A percentile compares a stretch with the other conserved stretches of the same genome.
These are phyloP conservation scores for Tetrapedia diversipes DNA, from an alignment of 2,888 invertebrate species.

Conservation along the genomic window DNA sequence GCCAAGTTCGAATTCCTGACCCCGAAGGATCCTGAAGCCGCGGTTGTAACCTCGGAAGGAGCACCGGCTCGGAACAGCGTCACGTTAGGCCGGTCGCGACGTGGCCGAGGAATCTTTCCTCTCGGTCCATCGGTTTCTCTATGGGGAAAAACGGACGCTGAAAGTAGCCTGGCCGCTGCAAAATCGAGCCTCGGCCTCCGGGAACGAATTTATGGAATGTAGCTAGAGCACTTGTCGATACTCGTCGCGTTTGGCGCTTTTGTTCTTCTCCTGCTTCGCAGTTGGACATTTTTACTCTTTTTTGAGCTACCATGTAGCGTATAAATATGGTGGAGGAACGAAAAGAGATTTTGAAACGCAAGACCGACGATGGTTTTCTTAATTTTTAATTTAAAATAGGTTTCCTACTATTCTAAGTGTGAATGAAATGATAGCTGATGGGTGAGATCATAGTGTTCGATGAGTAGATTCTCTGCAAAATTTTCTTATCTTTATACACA, in stretches of 20 bases:
- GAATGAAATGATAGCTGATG: no score
- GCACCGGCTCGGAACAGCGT: slow-evolving; percentile 74
- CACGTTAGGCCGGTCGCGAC: slow-evolving; percentile 64
- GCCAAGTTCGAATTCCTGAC: slow-evolving; percentile 74
- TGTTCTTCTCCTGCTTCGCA: background rate
- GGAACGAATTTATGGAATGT: slow-evolving; percentile 49
- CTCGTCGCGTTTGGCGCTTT: slow-evolving; percentile 6
- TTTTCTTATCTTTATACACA: no score
- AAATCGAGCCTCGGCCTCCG: slow-evolving; percentile 38
- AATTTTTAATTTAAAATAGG: no score
- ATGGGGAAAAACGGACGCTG: slow-evolving; percentile 40
- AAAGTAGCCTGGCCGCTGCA: slow-evolving; percentile 31
- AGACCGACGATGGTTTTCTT: no score
- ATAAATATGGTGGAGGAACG: no score
- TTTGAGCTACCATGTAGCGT: background rate
- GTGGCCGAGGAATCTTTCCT: slow-evolving; percentile 49
- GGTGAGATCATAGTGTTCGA: no score
- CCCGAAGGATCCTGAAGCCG: slow-evolving; percentile 68
- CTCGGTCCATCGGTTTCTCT: slow-evolving; percentile 47
- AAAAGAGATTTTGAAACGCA: no score
- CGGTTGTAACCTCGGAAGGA: slow-evolving; percentile 70
- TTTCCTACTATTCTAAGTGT: no score
- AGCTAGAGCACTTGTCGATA: slow-evolving; percentile 13
- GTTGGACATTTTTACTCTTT: background rate
- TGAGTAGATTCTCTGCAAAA: no score